A percentile compares a stretch with the other conserved stretches of the same genome.
Evolutionary conservation across 2,888 invertebrate species (phyloP).

Genomic region (Apoda limacodes): DNA sequence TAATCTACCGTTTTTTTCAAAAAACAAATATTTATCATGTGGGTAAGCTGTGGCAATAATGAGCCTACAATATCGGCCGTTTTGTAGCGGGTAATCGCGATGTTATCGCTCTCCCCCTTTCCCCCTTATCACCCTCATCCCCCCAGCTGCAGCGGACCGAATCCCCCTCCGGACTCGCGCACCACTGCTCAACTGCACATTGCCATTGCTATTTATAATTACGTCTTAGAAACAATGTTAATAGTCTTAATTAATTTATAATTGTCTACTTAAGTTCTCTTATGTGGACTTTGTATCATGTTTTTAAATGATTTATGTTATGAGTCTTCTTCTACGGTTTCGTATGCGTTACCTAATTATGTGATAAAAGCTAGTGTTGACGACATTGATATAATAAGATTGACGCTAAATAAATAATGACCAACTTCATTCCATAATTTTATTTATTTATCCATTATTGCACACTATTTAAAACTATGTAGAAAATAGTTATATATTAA

Average conservation of each 20-base stretch:
- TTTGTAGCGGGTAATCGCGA: constrained; percentile 65
- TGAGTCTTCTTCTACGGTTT: no score
- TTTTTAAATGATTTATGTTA: no score
- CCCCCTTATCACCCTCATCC: constrained; percentile 20
- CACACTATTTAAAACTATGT: not conserved
- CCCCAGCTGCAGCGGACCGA: constrained; percentile 32
- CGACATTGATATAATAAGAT: no score
- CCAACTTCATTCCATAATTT: not conserved
- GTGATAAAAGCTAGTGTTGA: constrained; percentile 6
- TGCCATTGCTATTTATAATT: no score
- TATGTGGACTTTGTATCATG: no score
- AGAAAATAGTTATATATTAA: not conserved
- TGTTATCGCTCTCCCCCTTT: constrained; percentile 37
- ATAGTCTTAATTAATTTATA: no score
- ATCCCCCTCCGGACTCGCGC: constrained; percentile 29
- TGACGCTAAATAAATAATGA: no score
- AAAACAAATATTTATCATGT: constrained; percentile 42
- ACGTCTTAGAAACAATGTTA: no score
- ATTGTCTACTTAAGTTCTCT: no score
- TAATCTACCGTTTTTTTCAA: not conserved
- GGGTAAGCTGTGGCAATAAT: constrained; percentile 43
- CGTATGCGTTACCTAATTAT: no score
- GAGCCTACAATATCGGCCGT: constrained; percentile 52
- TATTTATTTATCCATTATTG: not conserved
- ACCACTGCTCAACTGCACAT: constrained; percentile 20